Percentiles rank a stretch among this genome's conserved stretches.
phyloP scores from a whole-genome alignment of 2,113 vertebrate species.

The Cygnus buccinator region DNA sequence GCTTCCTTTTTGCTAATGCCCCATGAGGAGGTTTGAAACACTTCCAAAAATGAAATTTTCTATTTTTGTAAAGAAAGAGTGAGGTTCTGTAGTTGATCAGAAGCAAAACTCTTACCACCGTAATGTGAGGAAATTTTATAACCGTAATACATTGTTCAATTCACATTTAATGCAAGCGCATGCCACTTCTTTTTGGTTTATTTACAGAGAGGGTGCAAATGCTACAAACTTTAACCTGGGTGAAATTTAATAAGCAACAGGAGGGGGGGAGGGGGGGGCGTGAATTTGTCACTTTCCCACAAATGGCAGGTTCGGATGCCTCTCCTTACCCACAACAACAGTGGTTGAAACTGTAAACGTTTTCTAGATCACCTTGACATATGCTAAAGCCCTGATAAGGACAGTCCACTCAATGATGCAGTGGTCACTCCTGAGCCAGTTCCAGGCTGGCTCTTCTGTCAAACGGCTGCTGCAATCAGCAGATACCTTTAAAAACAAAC shows the following conservation, averaged over 20 bases:
- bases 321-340: not conserved
- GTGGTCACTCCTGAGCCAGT: not conserved
- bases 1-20: conserved; percentile 56
- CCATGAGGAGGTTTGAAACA: not conserved
- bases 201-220: conserved; percentile 45
- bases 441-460: not conserved
- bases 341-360: not conserved
- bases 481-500: not conserved
- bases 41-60: not conserved
- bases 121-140: not conserved
- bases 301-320: not conserved
- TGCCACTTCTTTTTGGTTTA: conserved; percentile 43
- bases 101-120: not conserved
- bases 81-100: not conserved
- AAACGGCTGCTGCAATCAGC: not conserved
- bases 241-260: not conserved
- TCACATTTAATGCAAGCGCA: conserved; percentile 47
- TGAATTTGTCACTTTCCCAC: not conserved
- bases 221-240: conserved; percentile 14
- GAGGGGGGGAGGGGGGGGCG: not conserved
- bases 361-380: not conserved
- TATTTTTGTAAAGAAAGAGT: conserved; percentile 12
- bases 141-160: not conserved
- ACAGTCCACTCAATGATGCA: not conserved
- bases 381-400: not conserved